phyloP scores from a whole-genome alignment of 2,113 vertebrate genomes.

The Eurystomus gularis region DNA sequence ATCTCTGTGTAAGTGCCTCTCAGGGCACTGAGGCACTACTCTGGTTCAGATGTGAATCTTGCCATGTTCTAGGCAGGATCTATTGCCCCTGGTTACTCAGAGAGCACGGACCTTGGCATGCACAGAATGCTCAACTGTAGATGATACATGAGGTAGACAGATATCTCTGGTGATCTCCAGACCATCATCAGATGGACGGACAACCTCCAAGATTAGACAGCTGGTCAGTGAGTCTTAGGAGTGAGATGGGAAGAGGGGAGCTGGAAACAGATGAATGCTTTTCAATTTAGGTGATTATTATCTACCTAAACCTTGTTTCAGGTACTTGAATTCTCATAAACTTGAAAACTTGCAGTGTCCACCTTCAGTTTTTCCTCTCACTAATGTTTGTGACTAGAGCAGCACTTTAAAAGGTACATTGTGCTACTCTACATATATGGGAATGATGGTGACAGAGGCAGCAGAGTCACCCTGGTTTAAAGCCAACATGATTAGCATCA shows the following conservation, averaged over 20 bases:
- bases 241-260: not conserved
- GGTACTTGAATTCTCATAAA: not conserved
- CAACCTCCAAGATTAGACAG: not conserved
- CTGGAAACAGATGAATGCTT: not conserved
- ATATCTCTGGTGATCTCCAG: not conserved
- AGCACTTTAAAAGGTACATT: not conserved
- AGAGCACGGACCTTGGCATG: not conserved
- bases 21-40: not conserved
- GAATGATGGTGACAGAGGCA: not conserved
- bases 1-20: not conserved
- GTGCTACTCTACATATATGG: not conserved
- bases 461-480: not conserved
- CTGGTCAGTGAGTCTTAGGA: not conserved
- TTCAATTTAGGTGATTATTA: not conserved
- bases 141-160: not conserved
- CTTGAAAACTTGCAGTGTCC: not conserved
- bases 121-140: not conserved
- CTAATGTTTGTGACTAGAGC: not conserved
- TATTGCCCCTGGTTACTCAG: too few species aligned
- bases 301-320: not conserved
- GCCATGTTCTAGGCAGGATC: not conserved
- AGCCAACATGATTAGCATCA: not conserved
- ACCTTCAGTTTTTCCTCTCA: not conserved
- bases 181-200: not conserved
- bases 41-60: rapidly evolving